phyloP scores from a whole-genome alignment of 1,140 invertebrate species.

The Acromyrmex charruanus region DNA sequence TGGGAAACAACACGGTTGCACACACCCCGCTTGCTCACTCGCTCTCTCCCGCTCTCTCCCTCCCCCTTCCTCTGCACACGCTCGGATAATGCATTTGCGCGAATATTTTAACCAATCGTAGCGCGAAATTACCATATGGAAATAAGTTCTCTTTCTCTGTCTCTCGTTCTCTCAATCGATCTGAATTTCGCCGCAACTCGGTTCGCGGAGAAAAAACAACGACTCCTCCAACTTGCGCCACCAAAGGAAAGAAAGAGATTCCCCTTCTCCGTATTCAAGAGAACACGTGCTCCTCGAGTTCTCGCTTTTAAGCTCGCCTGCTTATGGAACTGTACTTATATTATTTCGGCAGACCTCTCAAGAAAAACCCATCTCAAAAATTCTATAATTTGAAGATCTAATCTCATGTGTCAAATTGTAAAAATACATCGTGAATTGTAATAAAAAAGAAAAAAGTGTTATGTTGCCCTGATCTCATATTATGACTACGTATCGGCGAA shows the following conservation, averaged over 20 bases:
- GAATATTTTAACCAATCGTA: slow-evolving; percentile 72
- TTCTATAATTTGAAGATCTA: not conserved
- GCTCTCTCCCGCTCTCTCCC: not conserved
- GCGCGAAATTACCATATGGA: slow-evolving; percentile 66
- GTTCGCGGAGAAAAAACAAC: slow-evolving; percentile 31
- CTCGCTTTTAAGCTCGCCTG: slow-evolving; percentile 15
- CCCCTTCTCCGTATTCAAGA: not conserved
- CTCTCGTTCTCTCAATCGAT: slow-evolving; percentile 35
- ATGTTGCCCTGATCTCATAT: not conserved
- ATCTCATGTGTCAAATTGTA: not conserved
- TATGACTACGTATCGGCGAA: not conserved
- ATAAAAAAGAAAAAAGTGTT: not conserved
- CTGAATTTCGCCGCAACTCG: slow-evolving; percentile 45
- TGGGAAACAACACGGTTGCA: slow-evolving; percentile 71
- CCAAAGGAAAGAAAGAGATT: slow-evolving; percentile 17
- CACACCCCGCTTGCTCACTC: slow-evolving; percentile 10
- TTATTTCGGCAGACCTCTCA: not conserved
- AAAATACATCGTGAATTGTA: not conserved
- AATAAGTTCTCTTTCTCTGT: slow-evolving; percentile 61
- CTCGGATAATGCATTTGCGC: slow-evolving; percentile 71
- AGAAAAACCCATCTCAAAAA: slow-evolving; percentile 1
- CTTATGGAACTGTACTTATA: not conserved
- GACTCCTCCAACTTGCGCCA: slow-evolving; percentile 8
- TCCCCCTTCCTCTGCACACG: slow-evolving; percentile 9
- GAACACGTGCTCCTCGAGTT: not conserved